phyloP scores from a whole-genome alignment of 23 tunicate species.

The Diplosoma virens region DNA sequence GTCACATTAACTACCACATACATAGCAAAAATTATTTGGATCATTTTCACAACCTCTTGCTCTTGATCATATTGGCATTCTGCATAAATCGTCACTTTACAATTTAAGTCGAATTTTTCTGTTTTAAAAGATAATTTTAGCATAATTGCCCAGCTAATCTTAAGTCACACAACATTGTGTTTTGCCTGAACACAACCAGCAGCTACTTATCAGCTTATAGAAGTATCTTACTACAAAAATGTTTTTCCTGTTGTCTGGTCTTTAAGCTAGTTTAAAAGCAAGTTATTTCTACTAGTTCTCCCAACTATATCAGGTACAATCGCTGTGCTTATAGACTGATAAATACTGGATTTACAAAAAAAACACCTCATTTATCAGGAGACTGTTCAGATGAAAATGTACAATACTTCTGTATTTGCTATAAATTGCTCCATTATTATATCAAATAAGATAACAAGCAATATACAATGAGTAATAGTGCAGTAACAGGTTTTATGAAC shows the following conservation, averaged over 20 bases:
- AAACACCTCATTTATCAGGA: not conserved
- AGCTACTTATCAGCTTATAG: constrained; percentile 5
- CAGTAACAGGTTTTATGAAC: too few relatives aligned
- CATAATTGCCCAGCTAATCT: not conserved
- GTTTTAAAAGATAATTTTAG: not conserved
- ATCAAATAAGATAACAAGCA: constrained; percentile 14
- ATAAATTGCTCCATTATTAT: constrained; percentile 4
- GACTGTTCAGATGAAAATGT: constrained; percentile 12
- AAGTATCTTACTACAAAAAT: constrained; percentile 12
- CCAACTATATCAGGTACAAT: not conserved
- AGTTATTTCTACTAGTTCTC: constrained; percentile 1
- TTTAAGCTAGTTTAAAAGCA: not conserved
- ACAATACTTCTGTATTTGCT: constrained; percentile 3
- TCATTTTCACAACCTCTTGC: constrained; percentile 3
- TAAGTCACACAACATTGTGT: not conserved
- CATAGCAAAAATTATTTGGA: too few relatives aligned
- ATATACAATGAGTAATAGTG: constrained; percentile 10
- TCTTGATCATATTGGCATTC: not conserved
- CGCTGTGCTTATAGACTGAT: constrained; percentile 22
- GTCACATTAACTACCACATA: constrained; percentile 25
- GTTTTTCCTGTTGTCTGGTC: not conserved
- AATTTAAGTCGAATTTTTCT: too few relatives aligned
- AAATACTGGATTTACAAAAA: too few relatives aligned
- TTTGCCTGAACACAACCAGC: constrained; percentile 11
- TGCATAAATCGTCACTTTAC: not conserved